Evolutionary conservation across 2,113 vertebrate species (phyloP).

Genomic region (Phalacrocorax aristotelis): DNA sequence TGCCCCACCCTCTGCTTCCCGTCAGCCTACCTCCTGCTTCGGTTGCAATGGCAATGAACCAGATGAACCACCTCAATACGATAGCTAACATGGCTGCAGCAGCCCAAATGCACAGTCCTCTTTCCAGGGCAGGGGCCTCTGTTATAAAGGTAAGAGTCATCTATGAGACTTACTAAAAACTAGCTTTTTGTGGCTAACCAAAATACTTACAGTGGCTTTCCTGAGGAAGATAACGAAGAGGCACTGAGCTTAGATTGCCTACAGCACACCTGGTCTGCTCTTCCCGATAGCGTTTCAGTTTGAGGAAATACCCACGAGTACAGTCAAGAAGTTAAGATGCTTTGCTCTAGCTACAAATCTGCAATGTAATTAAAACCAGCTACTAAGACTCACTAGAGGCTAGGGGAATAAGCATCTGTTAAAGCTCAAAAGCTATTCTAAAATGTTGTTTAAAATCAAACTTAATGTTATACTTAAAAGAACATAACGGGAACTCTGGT

Average conservation of each 20-base stretch:
- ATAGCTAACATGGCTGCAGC: slow-evolving; percentile 89
- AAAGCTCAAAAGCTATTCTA: background rate
- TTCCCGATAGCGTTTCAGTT: background rate
- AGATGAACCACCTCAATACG: slow-evolving; percentile 93
- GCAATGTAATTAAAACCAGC: background rate
- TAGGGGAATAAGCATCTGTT: background rate
- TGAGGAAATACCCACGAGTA: background rate
- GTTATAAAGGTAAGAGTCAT: slow-evolving; percentile 84
- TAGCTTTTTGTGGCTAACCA: background rate
- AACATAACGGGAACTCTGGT: background rate
- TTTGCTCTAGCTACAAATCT: background rate
- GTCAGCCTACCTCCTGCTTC: slow-evolving; percentile 91
- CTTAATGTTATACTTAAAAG: background rate
- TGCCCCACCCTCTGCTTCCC: slow-evolving; percentile 91
- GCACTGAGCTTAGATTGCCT: background rate
- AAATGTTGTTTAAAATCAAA: background rate
- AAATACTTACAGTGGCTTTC: background rate
- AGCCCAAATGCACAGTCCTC: slow-evolving; percentile 87
- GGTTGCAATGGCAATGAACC: slow-evolving; percentile 94
- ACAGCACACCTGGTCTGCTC: background rate
- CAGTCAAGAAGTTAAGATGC: background rate
- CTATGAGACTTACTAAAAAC: background rate
- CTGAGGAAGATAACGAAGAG: background rate
- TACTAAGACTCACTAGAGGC: background rate
- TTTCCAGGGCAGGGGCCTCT: slow-evolving; percentile 82